Evolutionary conservation across 2,888 invertebrate species (phyloP).

Genomic region (Galerucella pusilla): DNA sequence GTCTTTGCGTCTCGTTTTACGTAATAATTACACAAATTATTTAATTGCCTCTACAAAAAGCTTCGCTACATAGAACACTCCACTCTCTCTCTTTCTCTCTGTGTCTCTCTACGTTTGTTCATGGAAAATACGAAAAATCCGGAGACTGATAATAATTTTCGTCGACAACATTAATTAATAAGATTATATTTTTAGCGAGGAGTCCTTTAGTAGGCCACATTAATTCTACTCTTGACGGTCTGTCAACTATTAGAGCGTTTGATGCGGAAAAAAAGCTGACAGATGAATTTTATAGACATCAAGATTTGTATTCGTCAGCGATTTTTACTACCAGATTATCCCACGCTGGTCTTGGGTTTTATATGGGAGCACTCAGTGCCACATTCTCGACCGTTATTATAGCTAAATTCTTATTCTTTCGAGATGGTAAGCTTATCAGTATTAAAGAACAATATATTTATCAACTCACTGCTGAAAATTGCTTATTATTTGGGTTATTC

Average conservation of each 20-base stretch:
- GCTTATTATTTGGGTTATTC: too few species aligned
- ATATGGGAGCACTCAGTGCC: slow-evolving; percentile 53
- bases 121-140: slow-evolving; percentile 30
- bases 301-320: slow-evolving; percentile 58
- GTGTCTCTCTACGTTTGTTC: neutral
- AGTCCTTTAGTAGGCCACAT: slow-evolving; percentile 60
- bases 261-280: slow-evolving; percentile 55
- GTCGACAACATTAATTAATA: slow-evolving; percentile 17
- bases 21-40: neutral
- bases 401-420: slow-evolving; percentile 45
- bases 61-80: neutral
- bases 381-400: slow-evolving; percentile 49
- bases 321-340: slow-evolving; percentile 55
- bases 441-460: neutral
- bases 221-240: slow-evolving; percentile 60
- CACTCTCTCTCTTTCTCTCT: too few species aligned
- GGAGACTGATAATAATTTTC: slow-evolving; percentile 8
- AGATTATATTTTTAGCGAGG: slow-evolving; percentile 63
- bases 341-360: slow-evolving; percentile 56
- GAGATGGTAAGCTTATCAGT: slow-evolving; percentile 41
- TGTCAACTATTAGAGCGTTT: slow-evolving; percentile 59
- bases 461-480: neutral
- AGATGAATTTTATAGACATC: slow-evolving; percentile 59
- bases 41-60: neutral
- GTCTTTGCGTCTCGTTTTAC: neutral